Evolutionary conservation across 2,113 vertebrate genomes (phyloP), one percentile per base, ranked within the genome.

Genomic region (Ancistrus triradiatus): DNA sequence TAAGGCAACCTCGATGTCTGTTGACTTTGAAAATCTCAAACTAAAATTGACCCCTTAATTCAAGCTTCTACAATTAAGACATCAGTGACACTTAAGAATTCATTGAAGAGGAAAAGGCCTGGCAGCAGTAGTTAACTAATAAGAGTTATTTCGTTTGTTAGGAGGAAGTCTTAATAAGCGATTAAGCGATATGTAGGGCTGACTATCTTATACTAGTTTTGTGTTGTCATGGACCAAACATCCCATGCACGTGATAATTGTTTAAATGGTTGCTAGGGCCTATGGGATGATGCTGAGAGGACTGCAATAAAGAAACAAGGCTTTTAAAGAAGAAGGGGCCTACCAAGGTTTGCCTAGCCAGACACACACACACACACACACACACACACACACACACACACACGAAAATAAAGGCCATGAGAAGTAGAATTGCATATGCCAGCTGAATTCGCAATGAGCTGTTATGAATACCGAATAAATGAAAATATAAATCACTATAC

Each of bases 181-280:
- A 74, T 66, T 33, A 69, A 75, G 59, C 51, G 69, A 38, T 8
- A 28, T 27, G 49, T 25, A n/a, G 38, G 6, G 48, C 28, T 69
- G 55, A 51, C 6, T 13, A 40, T 19, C n/a, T 13, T 24, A 14
- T 58, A 4, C n/a, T 35, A 35, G 31, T 62, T 22, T 24, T 35
- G 46, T 58, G 76, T 78, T 73, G 63, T 70, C 72, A 73, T 62
- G 68, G 67, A 56, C 63, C 64, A 53, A 69, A 64, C n/a, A 46
- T 63, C 58, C 51, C 64, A 59, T 74, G 72, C 69, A 58, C 56
- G 64, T 56, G n/a, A n/a, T n/a, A n/a, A n/a, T n/a, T n/a, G 68
- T 59, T 58, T 33, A 53, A 74, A 64, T 21, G 47, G 49, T 78
- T 78, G 70, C 70, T 68, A 78, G 66, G 68, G 66, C 65, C 59